Percentiles rank a stretch among this genome's conserved stretches.
Conservation (phyloP, 2,113 vertebrate species). For the Regulus satrapa region DNA sequence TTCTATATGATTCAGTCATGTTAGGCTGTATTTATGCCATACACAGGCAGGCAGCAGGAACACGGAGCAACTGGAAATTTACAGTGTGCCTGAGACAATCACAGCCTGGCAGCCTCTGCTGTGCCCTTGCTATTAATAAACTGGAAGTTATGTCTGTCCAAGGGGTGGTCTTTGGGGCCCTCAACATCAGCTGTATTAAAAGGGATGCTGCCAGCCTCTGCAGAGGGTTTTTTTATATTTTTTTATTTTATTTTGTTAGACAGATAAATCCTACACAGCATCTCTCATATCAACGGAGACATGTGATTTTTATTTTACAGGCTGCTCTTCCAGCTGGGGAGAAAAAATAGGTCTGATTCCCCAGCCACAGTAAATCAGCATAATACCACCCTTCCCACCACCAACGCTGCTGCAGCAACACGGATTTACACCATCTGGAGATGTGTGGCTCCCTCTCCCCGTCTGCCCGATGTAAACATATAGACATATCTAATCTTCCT, state of each 20-base stretch:
- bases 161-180: not conserved
- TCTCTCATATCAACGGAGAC: not conserved
- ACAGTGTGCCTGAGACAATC: not conserved
- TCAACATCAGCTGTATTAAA: not conserved
- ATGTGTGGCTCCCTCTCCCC: not conserved
- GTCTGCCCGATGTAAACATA: accelerated
- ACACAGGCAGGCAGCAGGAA: not conserved
- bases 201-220: not conserved
- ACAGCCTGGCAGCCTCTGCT: not conserved
- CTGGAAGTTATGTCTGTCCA: not conserved
- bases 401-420: accelerated
- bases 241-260: not conserved
- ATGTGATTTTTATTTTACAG: conserved; percentile 21
- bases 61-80: conserved; percentile 4
- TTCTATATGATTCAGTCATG: not conserved
- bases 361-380: not conserved
- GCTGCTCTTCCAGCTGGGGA: not conserved
- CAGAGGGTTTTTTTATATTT: not conserved
- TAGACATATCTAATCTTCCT: not conserved
- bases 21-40: conserved; percentile 14
- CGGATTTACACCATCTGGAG: not conserved
- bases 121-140: not conserved
- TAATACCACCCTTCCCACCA: not conserved
- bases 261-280: not conserved
- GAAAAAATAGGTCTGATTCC: not conserved